Evolutionary conservation across 2,113 vertebrate genomes (phyloP).

Genomic region (Petaurus breviceps): DNA sequence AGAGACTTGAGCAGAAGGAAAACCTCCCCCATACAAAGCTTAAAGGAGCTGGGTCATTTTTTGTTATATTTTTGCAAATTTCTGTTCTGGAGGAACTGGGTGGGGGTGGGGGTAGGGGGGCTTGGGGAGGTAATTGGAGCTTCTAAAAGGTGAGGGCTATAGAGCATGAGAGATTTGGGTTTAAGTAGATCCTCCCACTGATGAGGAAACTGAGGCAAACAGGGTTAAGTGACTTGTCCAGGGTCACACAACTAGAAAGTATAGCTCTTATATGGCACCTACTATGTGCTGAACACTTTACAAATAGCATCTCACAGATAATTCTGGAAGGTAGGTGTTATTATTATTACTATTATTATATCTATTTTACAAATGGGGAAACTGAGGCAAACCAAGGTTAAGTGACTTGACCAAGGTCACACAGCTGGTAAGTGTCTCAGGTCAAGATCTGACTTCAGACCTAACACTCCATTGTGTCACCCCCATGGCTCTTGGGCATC

Average conservation of each 20-base stretch:
- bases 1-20: conserved; percentile 46
- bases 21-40: conserved; percentile 1
- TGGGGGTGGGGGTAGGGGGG: neutral
- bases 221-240: no score
- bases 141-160: neutral
- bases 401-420: neutral
- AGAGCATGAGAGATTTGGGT: neutral
- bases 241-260: no score
- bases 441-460: neutral
- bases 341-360: neutral
- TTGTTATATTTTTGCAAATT: conserved; percentile 5
- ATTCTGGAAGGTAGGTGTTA: neutral
- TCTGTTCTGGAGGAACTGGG: conserved; percentile 50
- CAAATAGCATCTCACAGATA: neutral
- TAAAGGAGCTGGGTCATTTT: neutral
- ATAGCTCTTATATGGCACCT: neutral
- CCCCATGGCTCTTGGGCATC: neutral
- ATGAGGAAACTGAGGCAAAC: neutral
- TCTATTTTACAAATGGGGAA: neutral
- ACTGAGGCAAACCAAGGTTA: neutral
- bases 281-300: neutral
- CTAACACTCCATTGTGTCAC: neutral
- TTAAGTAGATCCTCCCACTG: neutral
- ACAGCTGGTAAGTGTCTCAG: neutral
- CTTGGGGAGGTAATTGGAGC: neutral